Evolutionary conservation across 2,888 invertebrate genomes (phyloP).

Genomic region (Marasmarcha lunaedactyla): DNA sequence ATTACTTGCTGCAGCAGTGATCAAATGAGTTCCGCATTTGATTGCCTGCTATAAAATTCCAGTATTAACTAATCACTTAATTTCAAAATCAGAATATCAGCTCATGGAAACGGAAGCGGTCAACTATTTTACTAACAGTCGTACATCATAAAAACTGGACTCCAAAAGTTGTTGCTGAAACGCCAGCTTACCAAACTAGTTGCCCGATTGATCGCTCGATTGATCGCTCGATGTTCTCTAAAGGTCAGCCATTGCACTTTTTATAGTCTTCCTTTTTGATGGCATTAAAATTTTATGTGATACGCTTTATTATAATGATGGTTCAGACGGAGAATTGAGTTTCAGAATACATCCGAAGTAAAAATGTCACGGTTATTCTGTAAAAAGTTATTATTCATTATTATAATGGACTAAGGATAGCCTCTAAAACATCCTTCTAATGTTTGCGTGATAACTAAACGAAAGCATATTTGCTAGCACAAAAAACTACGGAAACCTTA

Average conservation of each 20-base stretch:
- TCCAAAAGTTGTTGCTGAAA: too few relatives aligned
- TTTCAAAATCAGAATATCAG: too few relatives aligned
- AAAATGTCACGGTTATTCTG: too few relatives aligned
- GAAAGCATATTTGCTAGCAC: neutral
- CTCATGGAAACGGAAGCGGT: too few relatives aligned
- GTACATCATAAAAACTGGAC: too few relatives aligned
- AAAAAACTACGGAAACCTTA: neutral
- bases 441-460: neutral
- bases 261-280: neutral
- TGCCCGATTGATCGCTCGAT: neutral
- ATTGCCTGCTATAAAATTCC: too few relatives aligned
- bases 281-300: conserved; percentile 1
- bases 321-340: neutral
- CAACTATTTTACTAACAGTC: too few relatives aligned
- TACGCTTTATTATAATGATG: neutral
- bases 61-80: too few relatives aligned
- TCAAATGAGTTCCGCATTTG: too few relatives aligned
- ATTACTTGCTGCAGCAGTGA: too few relatives aligned
- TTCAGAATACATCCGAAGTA: neutral
- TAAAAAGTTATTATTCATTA: too few relatives aligned
- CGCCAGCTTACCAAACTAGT: neutral
- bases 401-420: too few relatives aligned
- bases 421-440: neutral
- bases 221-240: neutral
- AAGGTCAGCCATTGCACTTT: neutral